Conservation (phyloP, 1,140 invertebrate genomes). For the Diorhabda sublineata region DNA sequence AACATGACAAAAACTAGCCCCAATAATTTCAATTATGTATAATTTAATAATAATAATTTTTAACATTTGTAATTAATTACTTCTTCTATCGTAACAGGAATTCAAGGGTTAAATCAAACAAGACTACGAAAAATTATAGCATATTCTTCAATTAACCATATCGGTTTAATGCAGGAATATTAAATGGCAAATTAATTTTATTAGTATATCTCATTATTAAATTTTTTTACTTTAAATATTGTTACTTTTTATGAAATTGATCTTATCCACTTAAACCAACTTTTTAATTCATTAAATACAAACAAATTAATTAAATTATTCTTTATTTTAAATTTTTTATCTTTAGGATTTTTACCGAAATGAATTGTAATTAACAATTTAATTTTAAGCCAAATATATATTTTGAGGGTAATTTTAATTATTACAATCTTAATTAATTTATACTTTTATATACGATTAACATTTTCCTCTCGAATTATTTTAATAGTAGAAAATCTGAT, state of each 20-base stretch:
- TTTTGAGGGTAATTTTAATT: conserved; percentile 46
- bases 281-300: conserved; percentile 24
- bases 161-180: conserved; percentile 47
- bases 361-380: conserved; percentile 51
- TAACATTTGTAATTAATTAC: no score
- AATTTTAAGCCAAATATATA: conserved; percentile 44
- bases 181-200: conserved; percentile 47
- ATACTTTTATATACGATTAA: conserved; percentile 48
- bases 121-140: conserved; percentile 39
- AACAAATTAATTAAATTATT: conserved; percentile 46
- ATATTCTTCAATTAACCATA: conserved; percentile 53
- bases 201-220: conserved; percentile 47
- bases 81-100: conserved; percentile 19
- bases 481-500: no score
- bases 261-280: no score
- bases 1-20: conserved; percentile 54
- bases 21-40: conserved; percentile 47
- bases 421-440: conserved; percentile 45
- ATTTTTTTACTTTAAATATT: conserved; percentile 43
- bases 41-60: conserved; percentile 35
- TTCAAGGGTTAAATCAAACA: conserved; percentile 50
- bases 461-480: conserved; percentile 9
- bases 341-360: conserved; percentile 54
- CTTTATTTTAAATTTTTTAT: conserved; percentile 51
- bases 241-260: no score